phyloP scores from a whole-genome alignment of 37 sponge, comb jelly and placozoan species.

The Ianthella basta region DNA sequence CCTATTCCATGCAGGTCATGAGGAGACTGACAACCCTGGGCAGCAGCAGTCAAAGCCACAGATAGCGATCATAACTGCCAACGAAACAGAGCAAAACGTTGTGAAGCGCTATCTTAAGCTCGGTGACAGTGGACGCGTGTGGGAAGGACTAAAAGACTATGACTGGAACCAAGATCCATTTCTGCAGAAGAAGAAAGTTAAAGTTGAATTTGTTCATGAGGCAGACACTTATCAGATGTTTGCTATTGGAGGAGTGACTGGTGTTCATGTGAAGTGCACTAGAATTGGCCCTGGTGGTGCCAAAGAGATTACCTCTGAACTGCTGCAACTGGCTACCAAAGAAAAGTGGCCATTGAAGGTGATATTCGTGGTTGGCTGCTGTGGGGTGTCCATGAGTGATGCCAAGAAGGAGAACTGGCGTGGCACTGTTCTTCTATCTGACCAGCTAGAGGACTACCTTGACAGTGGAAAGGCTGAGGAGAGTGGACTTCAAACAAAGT shows the following conservation, averaged over 20 bases:
- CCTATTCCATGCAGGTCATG: no score
- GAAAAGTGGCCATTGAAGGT: constrained; percentile 5
- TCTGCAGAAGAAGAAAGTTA: not conserved
- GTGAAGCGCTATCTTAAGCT: not conserved
- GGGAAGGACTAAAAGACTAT: not conserved
- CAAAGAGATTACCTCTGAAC: not conserved
- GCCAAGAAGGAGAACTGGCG: not conserved
- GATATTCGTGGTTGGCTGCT: constrained; percentile 13
- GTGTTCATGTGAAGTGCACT: not conserved
- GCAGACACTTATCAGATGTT: not conserved
- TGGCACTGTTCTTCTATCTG: no score
- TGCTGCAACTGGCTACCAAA: not conserved
- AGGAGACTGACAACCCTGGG: no score
- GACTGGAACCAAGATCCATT: not conserved
- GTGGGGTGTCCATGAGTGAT: not conserved
- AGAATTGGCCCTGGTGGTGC: not conserved
- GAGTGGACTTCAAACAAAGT: no score
- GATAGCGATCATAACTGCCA: constrained; percentile 1
- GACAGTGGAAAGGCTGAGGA: no score
- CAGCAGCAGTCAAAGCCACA: not conserved
- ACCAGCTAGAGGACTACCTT: no score
- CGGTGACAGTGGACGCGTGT: not conserved
- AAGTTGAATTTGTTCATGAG: not conserved
- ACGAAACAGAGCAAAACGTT: not conserved
- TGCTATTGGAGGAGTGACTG: not conserved